A percentile compares a stretch with the other conserved stretches of the same genome.
phyloP scores from a whole-genome alignment of 1,140 invertebrate species.

The Leptinotarsa lineolata region DNA sequence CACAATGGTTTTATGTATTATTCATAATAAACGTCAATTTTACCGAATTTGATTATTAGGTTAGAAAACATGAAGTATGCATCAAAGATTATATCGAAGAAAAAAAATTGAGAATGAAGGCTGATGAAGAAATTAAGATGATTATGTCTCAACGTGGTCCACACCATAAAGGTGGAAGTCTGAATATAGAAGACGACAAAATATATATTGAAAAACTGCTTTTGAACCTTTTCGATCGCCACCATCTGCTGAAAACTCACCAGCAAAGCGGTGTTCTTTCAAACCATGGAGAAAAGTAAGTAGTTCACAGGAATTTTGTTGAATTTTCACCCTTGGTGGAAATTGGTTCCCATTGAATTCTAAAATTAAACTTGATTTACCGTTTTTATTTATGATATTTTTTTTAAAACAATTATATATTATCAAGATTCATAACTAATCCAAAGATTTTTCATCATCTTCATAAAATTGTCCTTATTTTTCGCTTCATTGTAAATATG shows the following conservation, averaged over 20 bases:
- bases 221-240: conserved; percentile 38
- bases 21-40: too few relatives aligned
- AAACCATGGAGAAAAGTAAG: conserved; percentile 24
- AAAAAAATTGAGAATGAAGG: background rate
- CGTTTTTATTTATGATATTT: too few relatives aligned
- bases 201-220: conserved; percentile 28
- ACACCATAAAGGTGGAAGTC: background rate
- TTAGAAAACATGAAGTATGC: conserved; percentile 2
- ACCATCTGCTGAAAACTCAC: conserved; percentile 41
- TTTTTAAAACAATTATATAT: too few relatives aligned
- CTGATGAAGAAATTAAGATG: conserved; percentile 12
- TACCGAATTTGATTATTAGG: background rate
- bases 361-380: too few relatives aligned
- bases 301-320: background rate
- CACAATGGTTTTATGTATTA: too few relatives aligned
- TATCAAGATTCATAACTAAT: too few relatives aligned
- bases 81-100: conserved; percentile 20
- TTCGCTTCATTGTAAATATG: too few relatives aligned
- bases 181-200: conserved; percentile 10
- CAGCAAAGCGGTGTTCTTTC: conserved; percentile 35
- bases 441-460: too few relatives aligned
- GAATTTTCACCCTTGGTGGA: background rate
- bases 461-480: too few relatives aligned
- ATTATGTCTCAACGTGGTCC: background rate
- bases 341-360: too few relatives aligned